These are phyloP conservation scores for Amphiura filiformis DNA, from an alignment of 35 echinoderm and acorn worm species.

Conservation along the genomic window DNA sequence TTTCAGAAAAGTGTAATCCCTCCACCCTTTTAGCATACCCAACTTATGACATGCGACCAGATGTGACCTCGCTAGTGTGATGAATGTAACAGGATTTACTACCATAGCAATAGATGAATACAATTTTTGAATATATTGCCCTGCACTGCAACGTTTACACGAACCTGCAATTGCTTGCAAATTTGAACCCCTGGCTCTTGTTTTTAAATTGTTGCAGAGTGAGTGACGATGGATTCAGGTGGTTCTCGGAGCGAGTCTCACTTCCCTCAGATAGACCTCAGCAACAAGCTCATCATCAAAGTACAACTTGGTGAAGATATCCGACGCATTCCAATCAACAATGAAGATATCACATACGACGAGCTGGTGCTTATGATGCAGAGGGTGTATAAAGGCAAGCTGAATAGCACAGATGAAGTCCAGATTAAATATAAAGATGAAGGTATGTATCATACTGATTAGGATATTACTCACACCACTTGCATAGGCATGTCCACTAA, in stretches of 20 bases:
- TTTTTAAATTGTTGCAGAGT: too few relatives aligned
- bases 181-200: too few relatives aligned
- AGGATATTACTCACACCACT: background rate
- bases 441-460: slow-evolving; percentile 50
- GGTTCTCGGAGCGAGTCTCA: background rate
- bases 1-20: too few relatives aligned
- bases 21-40: too few relatives aligned
- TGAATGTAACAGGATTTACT: too few relatives aligned
- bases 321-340: slow-evolving; percentile 88
- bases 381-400: slow-evolving; percentile 88
- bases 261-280: slow-evolving; percentile 94
- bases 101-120: too few relatives aligned
- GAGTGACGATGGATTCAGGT: background rate
- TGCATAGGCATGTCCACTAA: too few relatives aligned
- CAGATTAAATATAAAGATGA: slow-evolving; percentile 97
- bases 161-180: too few relatives aligned
- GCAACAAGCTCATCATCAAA: slow-evolving; percentile 99
- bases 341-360: slow-evolving; percentile 94
- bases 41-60: too few relatives aligned
- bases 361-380: slow-evolving; percentile 99
- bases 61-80: too few relatives aligned
- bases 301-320: slow-evolving; percentile 95
- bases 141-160: too few relatives aligned
- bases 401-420: slow-evolving; percentile 90
- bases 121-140: too few relatives aligned